Evolutionary conservation across 1,140 invertebrate genomes (phyloP).

Genomic region (Drosophila santomea): DNA sequence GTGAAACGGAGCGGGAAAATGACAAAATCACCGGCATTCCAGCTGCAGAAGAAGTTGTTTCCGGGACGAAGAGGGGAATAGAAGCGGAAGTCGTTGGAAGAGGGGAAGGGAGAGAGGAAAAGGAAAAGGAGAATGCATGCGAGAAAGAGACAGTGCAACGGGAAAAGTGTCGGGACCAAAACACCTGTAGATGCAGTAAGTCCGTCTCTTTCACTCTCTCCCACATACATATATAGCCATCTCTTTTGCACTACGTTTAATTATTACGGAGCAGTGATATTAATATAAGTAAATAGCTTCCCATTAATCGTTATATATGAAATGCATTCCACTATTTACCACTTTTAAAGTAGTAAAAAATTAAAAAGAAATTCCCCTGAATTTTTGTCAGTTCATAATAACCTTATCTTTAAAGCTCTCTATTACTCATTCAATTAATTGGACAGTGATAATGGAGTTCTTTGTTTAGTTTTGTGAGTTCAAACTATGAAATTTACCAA

Average conservation of each 20-base stretch:
- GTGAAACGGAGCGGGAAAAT: neutral
- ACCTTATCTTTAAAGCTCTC: too few relatives aligned
- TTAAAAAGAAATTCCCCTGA: neutral
- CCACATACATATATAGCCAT: neutral
- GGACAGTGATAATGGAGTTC: too few relatives aligned
- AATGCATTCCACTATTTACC: too few relatives aligned
- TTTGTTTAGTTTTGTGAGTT: too few relatives aligned
- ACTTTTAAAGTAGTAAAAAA: too few relatives aligned
- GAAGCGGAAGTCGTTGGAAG: neutral
- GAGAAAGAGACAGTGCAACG: slow-evolving; percentile 5
- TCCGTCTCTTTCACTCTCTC: neutral
- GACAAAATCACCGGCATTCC: neutral
- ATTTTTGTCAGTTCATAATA: neutral
- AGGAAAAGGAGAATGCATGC: neutral
- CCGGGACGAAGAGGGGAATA: neutral
- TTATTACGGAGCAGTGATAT: too few relatives aligned
- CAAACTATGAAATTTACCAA: too few relatives aligned
- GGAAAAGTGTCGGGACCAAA: slow-evolving; percentile 8
- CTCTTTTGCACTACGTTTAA: neutral
- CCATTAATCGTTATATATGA: too few relatives aligned
- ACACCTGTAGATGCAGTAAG: slow-evolving; percentile 54
- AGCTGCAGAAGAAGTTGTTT: neutral
- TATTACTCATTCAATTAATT: neutral
- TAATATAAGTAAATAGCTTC: too few relatives aligned
- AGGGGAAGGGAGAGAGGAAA: too few relatives aligned